These are phyloP conservation scores for Chunga burmeisteri DNA, from an alignment of 2,113 vertebrate species.

Conservation along the genomic window DNA sequence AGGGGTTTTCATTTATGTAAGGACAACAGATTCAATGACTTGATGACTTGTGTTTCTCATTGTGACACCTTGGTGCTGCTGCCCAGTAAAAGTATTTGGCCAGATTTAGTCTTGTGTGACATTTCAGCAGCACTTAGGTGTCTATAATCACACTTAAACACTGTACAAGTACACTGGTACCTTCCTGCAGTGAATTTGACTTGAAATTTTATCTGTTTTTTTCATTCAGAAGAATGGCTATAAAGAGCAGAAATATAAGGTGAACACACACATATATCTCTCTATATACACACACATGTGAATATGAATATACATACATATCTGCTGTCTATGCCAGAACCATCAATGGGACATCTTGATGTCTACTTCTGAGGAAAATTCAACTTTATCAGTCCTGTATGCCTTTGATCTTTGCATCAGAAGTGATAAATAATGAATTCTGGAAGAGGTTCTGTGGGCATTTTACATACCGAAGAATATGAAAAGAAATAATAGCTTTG, in stretches of 20 bases:
- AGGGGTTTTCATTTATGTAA: background rate
- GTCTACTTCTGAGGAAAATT: background rate
- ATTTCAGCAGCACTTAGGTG: background rate
- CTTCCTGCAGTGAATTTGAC: background rate
- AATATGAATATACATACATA: background rate
- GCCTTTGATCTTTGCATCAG: background rate
- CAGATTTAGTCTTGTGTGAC: background rate
- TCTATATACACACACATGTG: background rate
- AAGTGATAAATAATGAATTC: background rate
- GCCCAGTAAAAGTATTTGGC: background rate
- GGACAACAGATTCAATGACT: background rate
- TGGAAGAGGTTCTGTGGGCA: background rate
- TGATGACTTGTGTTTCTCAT: rapidly evolving
- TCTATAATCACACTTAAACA: background rate
- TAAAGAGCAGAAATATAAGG: background rate
- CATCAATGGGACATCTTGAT: background rate
- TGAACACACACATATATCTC: background rate
- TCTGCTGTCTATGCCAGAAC: background rate
- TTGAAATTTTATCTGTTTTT: background rate
- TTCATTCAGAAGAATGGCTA: background rate
- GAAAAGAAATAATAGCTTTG: background rate
- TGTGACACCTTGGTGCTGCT: rapidly evolving
- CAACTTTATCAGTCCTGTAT: background rate
- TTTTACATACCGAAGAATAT: background rate
- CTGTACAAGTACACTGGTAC: background rate